phyloP scores from a whole-genome alignment of 1,140 invertebrate species.

The Lamellibrachia luymesi region DNA sequence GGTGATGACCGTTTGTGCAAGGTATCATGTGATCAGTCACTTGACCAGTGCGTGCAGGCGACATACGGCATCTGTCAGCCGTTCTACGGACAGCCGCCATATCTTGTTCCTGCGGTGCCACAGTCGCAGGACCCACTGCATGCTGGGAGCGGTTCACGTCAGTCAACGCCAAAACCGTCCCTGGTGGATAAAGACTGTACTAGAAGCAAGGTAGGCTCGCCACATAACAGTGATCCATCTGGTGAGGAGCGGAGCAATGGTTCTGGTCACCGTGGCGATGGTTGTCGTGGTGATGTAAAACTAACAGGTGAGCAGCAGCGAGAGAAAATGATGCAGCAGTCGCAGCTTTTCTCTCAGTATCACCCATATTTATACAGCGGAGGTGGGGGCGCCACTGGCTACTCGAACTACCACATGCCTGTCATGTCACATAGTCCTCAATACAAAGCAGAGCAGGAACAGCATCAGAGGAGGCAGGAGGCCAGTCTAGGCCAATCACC shows the following conservation, averaged over 20 bases:
- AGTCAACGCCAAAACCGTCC: slow-evolving; percentile 17
- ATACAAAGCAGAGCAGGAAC: not conserved
- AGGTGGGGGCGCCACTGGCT: not conserved
- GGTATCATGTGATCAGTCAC: not conserved
- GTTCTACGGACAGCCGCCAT: slow-evolving; percentile 72
- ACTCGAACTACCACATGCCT: not conserved
- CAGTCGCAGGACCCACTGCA: not conserved
- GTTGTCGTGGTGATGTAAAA: not conserved
- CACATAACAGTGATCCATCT: not conserved
- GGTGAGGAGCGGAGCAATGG: not conserved
- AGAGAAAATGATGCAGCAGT: not conserved
- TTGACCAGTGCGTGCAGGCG: not conserved
- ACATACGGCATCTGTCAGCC: slow-evolving; percentile 48
- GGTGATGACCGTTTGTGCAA: not conserved
- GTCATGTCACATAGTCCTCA: not conserved
- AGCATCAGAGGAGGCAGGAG: not conserved
- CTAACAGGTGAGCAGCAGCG: not conserved
- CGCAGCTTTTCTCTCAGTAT: not conserved
- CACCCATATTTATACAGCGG: not conserved
- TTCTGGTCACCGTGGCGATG: not conserved
- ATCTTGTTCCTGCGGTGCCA: slow-evolving; percentile 68
- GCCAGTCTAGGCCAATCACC: not conserved
- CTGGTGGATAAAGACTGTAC: not conserved
- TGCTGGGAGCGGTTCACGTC: not conserved
- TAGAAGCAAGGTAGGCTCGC: not conserved